A percentile compares a stretch with the other conserved stretches of the same genome.
These are phyloP conservation scores for Tretioscincus oriximinensis DNA, from an alignment of 2,113 vertebrate species.

Conservation along the genomic window DNA sequence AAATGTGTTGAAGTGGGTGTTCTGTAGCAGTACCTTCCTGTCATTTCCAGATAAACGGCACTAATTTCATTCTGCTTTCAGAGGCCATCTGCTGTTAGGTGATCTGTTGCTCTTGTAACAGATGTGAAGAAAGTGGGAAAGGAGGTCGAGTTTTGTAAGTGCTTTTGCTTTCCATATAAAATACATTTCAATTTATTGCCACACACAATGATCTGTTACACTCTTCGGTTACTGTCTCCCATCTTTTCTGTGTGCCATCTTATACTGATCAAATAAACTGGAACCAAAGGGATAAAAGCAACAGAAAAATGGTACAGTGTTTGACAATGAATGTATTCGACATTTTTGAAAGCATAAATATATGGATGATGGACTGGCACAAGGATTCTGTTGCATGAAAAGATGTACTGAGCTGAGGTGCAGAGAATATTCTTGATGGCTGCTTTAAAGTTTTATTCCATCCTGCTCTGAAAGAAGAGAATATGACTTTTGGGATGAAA, in stretches of 20 bases:
- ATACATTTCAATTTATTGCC: constrained; percentile 22
- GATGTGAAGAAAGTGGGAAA: constrained; percentile 27
- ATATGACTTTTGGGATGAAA: too few species aligned
- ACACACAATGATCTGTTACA: constrained; percentile 17
- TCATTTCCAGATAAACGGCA: constrained; percentile 52
- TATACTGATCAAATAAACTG: not conserved
- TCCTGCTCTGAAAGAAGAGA: not conserved
- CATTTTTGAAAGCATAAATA: not conserved
- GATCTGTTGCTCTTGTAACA: constrained; percentile 28
- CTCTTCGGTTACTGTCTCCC: rapidly evolving
- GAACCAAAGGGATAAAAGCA: constrained; percentile 18
- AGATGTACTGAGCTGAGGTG: not conserved
- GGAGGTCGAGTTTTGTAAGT: not conserved
- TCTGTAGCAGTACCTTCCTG: constrained; percentile 25
- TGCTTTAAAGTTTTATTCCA: not conserved
- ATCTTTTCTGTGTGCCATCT: constrained; percentile 23
- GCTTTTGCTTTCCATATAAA: not conserved
- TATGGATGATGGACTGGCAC: not conserved
- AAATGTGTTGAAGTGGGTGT: constrained; percentile 22
- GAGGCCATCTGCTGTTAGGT: constrained; percentile 10
- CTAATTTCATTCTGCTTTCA: constrained; percentile 40
- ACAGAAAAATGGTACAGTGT: not conserved
- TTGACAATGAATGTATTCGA: not conserved
- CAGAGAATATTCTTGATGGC: not conserved
- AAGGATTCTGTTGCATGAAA: not conserved